These are phyloP conservation scores for Pipistrellus pipistrellus DNA, from an alignment of 2,797 vertebrate species.

Conservation along the genomic window DNA sequence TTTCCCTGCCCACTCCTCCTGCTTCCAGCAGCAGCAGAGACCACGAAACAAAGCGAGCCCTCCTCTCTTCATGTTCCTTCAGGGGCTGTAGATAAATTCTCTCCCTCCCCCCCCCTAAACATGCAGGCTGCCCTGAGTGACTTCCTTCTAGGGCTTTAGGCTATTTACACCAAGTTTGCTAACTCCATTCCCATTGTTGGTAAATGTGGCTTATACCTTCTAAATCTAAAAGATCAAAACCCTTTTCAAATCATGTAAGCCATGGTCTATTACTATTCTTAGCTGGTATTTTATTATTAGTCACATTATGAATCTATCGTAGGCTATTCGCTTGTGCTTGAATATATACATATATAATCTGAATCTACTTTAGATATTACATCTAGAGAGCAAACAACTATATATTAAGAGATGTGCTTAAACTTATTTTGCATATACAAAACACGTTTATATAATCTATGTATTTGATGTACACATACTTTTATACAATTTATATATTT, in stretches of 20 bases:
- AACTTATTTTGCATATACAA: not conserved
- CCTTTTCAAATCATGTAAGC: conserved; percentile 16
- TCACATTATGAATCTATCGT: not conserved
- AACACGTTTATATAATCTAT: not conserved
- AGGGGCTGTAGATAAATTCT: conserved; percentile 25
- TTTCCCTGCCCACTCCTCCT: conserved; percentile 22
- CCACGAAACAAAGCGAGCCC: not conserved
- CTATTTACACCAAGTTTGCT: not conserved
- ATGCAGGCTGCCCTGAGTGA: not conserved
- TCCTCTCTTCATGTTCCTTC: not conserved
- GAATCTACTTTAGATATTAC: not conserved
- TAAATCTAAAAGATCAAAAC: conserved; percentile 9
- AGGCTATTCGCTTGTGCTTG: conserved; percentile 1
- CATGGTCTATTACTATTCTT: not conserved
- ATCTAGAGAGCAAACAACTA: not conserved
- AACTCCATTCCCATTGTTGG: not conserved
- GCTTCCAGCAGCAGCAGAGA: not conserved
- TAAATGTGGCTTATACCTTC: not conserved
- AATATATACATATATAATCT: not conserved
- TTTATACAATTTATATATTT: not conserved
- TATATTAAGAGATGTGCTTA: not conserved
- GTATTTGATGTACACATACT: not conserved
- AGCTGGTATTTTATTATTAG: conserved; percentile 17
- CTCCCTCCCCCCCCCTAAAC: not conserved
- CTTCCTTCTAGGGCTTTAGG: not conserved